Base-by-base conservation (phyloP, 2,797 vertebrate species). In the Trematomus bernacchii region DNA sequence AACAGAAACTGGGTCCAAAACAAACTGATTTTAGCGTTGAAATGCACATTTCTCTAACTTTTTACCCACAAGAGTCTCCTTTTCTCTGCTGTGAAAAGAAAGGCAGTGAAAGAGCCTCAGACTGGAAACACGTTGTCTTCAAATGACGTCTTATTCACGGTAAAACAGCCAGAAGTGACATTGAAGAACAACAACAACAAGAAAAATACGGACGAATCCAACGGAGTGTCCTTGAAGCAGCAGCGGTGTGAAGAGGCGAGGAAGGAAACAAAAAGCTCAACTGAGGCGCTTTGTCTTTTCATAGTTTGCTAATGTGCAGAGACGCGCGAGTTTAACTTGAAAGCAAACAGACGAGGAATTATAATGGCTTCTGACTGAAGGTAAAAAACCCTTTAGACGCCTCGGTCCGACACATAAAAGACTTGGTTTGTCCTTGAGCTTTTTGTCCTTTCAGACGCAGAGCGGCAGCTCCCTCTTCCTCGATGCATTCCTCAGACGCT, bases 271-370 rank as follows among this genome's bases (percentile, higher is more conserved):
- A 46, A 75, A 79, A 87, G 81, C 84, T 84, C 83, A 85, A 79
- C 64, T 82, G 73, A 66, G 71, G 69, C 62, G 77, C 76, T 89
- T 89, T 87, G 84, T 89, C 83, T 89, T 90, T 87, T 82, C 65
- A 62, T 84, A 61, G 85, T 71, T 85, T 57, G 58, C 76, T 84
- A 77, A 89, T 83, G 71, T 52, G 58, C 62, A 27, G 58, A 69
- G 50, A 69, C 8, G 27, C 10, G 42, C 1, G 14, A 77, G 73
- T 80, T 85, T 55, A 85, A 86, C 77, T 77, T 79, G 65, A 88
- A 88, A 82, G 82, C 72, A 48, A 23, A 30, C 14, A 76, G 69
- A 84, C 58, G 8, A 66, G 54, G 73, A 89, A 80, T 77, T 50
- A 83, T 85, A 87, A 88, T 84, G 69, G 84, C 80, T 77, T 57